phyloP scores from a whole-genome alignment of 2,888 invertebrate species.

The Eupithecia vulgata region DNA sequence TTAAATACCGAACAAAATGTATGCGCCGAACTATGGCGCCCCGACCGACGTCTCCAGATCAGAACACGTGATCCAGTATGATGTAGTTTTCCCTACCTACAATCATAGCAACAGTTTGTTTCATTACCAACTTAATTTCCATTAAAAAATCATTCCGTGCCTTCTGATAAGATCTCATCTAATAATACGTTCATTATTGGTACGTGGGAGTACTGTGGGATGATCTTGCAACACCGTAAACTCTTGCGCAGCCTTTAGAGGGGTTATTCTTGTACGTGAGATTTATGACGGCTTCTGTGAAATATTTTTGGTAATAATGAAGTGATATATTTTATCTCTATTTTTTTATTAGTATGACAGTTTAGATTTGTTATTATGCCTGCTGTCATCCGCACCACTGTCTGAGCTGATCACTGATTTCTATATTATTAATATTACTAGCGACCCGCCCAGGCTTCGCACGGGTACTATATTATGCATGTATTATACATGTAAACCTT shows the following conservation, averaged over 20 bases:
- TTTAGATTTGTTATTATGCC: too few species aligned
- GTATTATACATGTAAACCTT: too few species aligned
- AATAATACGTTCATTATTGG: conserved; percentile 40
- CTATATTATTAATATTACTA: too few species aligned
- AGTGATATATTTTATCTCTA: too few species aligned
- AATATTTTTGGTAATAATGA: not conserved
- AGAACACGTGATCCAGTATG: not conserved
- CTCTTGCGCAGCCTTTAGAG: conserved; percentile 35
- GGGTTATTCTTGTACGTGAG: conserved; percentile 19
- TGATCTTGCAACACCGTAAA: conserved; percentile 43
- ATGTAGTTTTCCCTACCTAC: not conserved
- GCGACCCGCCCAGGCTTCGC: too few species aligned
- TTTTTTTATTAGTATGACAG: too few species aligned
- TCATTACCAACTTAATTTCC: conserved; percentile 18
- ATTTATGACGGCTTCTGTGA: not conserved
- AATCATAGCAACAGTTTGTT: not conserved
- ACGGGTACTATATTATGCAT: too few species aligned
- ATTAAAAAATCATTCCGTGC: conserved; percentile 26
- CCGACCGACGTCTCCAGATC: not conserved
- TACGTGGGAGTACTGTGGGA: conserved; percentile 43
- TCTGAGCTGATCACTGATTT: too few species aligned
- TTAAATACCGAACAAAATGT: not conserved
- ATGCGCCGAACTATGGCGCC: not conserved
- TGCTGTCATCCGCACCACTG: too few species aligned
- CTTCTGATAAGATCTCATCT: conserved; percentile 37